Evolutionary conservation across 2,113 vertebrate species (phyloP).

Genomic region (Scatophagus argus): DNA sequence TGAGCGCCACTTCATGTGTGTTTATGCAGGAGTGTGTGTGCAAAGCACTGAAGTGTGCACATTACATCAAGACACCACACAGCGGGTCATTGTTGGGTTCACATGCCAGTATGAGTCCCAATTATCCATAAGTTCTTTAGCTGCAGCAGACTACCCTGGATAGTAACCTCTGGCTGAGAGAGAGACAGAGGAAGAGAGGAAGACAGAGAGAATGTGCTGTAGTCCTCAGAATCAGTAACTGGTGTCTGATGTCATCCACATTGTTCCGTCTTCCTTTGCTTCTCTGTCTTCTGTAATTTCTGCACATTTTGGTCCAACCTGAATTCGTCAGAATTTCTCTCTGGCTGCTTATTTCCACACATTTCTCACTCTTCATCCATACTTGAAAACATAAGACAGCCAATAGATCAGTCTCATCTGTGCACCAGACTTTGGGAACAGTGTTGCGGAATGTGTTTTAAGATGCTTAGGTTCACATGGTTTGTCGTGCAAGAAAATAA

Average conservation of each 20-base stretch:
- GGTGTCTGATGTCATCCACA: neutral
- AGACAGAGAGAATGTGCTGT: neutral
- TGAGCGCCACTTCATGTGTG: slow-evolving; percentile 1
- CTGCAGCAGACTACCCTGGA: slow-evolving; percentile 16
- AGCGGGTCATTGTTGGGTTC: slow-evolving; percentile 64
- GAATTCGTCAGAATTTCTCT: neutral
- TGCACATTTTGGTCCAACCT: neutral
- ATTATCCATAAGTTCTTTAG: slow-evolving; percentile 39
- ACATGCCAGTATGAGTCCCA: slow-evolving; percentile 55
- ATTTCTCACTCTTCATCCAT: slow-evolving; percentile 1
- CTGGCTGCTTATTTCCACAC: neutral
- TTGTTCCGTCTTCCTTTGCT: neutral
- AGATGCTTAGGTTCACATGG: slow-evolving; percentile 39
- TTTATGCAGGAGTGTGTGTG: slow-evolving; percentile 28
- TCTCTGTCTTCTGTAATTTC: neutral
- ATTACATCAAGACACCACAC: slow-evolving; percentile 58
- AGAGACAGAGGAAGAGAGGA: neutral
- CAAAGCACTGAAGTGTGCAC: slow-evolving; percentile 14
- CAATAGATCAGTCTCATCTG: slow-evolving; percentile 41
- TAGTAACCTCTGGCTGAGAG: slow-evolving; percentile 31
- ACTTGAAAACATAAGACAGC: neutral
- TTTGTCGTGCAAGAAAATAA: slow-evolving; percentile 15
- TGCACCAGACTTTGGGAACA: slow-evolving; percentile 45
- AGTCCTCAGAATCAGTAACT: no score
- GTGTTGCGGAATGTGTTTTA: slow-evolving; percentile 32